Conservation (phyloP, 1,140 invertebrate genomes). For the Drosophila takahashii region DNA sequence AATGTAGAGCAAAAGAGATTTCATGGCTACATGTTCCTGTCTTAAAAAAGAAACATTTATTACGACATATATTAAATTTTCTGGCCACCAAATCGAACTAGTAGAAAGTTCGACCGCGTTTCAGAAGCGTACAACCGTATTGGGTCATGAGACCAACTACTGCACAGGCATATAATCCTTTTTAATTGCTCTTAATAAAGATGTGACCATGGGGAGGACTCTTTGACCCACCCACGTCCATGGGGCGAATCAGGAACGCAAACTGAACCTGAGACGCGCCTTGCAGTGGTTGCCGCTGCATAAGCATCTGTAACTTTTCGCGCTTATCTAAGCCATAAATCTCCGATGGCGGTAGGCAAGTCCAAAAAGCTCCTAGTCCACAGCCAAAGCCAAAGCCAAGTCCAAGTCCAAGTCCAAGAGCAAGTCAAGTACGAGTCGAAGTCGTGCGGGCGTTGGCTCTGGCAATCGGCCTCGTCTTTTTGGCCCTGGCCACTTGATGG, state of each 20-base stretch:
- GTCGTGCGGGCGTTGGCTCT: conserved; percentile 77
- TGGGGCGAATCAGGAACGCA: conserved; percentile 43
- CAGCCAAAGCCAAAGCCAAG: conserved; percentile 40
- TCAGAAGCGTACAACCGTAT: background rate
- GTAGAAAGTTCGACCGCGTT: background rate
- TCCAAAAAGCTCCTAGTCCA: conserved; percentile 56
- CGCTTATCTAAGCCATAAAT: conserved; percentile 82
- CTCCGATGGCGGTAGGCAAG: conserved; percentile 80
- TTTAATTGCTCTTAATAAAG: background rate
- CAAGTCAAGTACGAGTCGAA: conserved; percentile 58
- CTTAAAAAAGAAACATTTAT: too few relatives aligned
- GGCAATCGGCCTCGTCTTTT: conserved; percentile 41
- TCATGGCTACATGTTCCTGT: too few relatives aligned
- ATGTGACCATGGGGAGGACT: background rate
- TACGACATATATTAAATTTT: too few relatives aligned
- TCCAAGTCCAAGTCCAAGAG: conserved; percentile 51
- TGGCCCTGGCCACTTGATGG: conserved; percentile 47
- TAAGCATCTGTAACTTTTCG: conserved; percentile 82
- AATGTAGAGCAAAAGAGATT: too few relatives aligned
- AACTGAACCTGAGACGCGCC: conserved; percentile 54
- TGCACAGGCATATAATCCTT: background rate
- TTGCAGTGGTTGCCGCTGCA: conserved; percentile 78
- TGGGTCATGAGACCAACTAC: background rate
- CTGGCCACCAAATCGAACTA: too few relatives aligned
- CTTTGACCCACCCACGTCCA: conserved; percentile 50